phyloP scores from a whole-genome alignment of 2,113 vertebrate species.

The Agelaius tricolor region DNA sequence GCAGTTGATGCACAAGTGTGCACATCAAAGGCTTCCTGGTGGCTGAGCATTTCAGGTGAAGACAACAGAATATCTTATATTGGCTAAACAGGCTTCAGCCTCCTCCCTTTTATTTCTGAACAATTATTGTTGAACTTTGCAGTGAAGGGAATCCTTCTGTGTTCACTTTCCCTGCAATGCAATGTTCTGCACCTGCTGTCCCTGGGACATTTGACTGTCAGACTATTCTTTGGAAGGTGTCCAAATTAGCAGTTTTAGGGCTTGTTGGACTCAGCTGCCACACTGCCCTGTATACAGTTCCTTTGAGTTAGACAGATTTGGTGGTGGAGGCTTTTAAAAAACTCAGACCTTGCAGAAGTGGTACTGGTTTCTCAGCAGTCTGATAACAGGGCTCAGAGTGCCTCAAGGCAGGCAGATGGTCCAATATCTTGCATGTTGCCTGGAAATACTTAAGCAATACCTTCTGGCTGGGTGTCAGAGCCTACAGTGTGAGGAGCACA shows the following conservation, averaged over 20 bases:
- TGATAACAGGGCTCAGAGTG: neutral
- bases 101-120: neutral
- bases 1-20: accelerated
- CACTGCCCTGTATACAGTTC: accelerated
- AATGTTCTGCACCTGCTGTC: neutral
- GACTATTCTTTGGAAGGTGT: neutral
- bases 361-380: neutral
- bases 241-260: accelerated
- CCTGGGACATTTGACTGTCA: neutral
- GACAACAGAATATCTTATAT: neutral
- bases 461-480: accelerated
- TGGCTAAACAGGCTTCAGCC: accelerated
- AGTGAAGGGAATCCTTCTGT: neutral
- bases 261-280: neutral
- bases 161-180: neutral
- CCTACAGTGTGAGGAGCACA: accelerated
- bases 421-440: accelerated
- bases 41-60: neutral
- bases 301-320: neutral
- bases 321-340: neutral
- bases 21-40: accelerated
- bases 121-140: neutral
- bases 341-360: neutral
- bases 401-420: neutral
- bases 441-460: neutral